Percentiles rank a stretch among this genome's conserved stretches.
Evolutionary conservation across 2,797 vertebrate species (phyloP).

Genomic region (Lithobates sylvaticus): DNA sequence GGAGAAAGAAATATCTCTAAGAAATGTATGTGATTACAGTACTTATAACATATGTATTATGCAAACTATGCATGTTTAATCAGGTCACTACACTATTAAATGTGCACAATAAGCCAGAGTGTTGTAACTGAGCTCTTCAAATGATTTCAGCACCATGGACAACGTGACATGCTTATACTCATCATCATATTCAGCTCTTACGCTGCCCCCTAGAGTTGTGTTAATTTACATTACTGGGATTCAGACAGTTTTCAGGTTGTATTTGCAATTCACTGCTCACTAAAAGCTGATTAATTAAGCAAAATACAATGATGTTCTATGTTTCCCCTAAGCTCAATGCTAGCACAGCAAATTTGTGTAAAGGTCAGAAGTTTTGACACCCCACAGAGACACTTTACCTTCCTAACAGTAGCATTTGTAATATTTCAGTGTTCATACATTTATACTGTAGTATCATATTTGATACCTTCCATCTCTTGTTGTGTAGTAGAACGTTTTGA

Average conservation of each 20-base stretch:
- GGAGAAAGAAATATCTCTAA: not conserved
- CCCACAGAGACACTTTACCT: not conserved
- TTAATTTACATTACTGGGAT: not conserved
- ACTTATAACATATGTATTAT: not conserved
- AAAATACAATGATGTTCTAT: not conserved
- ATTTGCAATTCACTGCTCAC: too few relatives aligned
- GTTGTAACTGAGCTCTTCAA: not conserved
- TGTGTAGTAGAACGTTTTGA: too few relatives aligned
- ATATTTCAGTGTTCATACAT: too few relatives aligned
- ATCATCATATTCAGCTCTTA: not conserved
- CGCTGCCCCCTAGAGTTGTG: not conserved
- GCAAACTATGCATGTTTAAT: too few relatives aligned
- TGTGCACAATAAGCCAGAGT: not conserved
- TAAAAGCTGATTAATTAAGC: not conserved
- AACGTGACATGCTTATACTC: not conserved
- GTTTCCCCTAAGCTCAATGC: not conserved
- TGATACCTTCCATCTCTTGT: too few relatives aligned
- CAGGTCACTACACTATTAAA: too few relatives aligned
- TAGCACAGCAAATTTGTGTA: not conserved
- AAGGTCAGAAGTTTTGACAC: not conserved
- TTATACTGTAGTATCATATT: too few relatives aligned
- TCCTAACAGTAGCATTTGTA: too few relatives aligned
- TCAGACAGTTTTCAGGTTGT: not conserved
- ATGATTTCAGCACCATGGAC: slow-evolving; percentile 8
- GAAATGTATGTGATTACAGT: not conserved